Evolutionary conservation across 2,888 invertebrate genomes (phyloP).

Genomic region (Thera britannica): DNA sequence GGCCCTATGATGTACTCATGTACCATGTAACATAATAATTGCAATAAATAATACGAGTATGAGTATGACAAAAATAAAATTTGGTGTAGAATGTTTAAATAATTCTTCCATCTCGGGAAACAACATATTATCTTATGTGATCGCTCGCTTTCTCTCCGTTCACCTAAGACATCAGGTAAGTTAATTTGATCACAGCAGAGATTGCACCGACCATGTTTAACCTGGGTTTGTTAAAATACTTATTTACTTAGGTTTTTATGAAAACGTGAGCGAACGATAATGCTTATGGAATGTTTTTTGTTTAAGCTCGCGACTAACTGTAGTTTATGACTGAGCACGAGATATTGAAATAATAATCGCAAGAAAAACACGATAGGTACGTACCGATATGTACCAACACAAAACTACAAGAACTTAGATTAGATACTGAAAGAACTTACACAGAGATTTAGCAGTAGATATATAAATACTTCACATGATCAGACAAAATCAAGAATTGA

Average conservation of each 20-base stretch:
- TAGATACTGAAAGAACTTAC: neutral
- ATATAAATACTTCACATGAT: too few relatives aligned
- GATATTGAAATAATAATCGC: neutral
- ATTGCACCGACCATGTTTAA: slow-evolving; percentile 58
- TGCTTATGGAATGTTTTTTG: slow-evolving; percentile 28
- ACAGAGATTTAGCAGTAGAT: too few relatives aligned
- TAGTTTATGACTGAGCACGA: neutral
- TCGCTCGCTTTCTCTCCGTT: neutral
- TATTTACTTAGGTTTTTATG: slow-evolving; percentile 64
- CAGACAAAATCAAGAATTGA: too few relatives aligned
- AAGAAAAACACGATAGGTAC: too few relatives aligned
- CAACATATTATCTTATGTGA: neutral
- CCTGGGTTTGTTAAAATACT: slow-evolving; percentile 71
- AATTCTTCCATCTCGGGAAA: too few relatives aligned
- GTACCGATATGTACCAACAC: too few relatives aligned
- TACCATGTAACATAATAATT: too few relatives aligned
- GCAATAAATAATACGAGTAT: too few relatives aligned
- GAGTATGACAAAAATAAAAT: too few relatives aligned
- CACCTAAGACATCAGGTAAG: slow-evolving; percentile 43
- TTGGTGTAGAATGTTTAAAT: too few relatives aligned
- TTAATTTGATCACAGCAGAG: slow-evolving; percentile 72
- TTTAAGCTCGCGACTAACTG: neutral
- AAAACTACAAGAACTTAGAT: neutral
- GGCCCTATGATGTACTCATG: too few relatives aligned
- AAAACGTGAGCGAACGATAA: slow-evolving; percentile 41